Evolutionary conservation across 2,888 invertebrate genomes (phyloP).

Genomic region (Psococerastis gibbosa): DNA sequence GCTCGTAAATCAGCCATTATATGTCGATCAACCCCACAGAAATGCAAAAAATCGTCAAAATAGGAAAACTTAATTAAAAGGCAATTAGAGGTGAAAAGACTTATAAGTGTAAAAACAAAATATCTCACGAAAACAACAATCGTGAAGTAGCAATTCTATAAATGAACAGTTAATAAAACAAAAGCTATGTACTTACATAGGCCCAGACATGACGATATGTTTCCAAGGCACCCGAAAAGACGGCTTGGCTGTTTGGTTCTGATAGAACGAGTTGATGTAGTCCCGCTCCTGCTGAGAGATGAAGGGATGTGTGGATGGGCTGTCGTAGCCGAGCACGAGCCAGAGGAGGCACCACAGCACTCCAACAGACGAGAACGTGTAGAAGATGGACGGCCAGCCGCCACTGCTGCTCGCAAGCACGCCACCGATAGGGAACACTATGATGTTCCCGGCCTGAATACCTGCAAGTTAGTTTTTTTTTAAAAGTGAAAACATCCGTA

Average conservation of each 20-base stretch:
- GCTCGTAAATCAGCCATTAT: no score
- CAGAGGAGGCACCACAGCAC: background rate
- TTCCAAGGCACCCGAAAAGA: background rate
- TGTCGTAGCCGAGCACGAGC: background rate
- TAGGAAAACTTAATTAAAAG: no score
- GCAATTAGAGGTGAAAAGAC: no score
- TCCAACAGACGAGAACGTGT: background rate
- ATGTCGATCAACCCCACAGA: no score
- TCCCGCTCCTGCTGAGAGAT: background rate
- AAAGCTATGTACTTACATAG: background rate
- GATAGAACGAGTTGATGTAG: background rate
- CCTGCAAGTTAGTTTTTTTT: no score
- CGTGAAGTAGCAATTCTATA: background rate
- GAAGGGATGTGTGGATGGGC: background rate
- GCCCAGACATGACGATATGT: background rate
- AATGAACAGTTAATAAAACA: background rate
- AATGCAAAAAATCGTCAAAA: no score
- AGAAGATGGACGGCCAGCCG: background rate
- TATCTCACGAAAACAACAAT: background rate
- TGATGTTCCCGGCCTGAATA: background rate
- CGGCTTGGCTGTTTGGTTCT: background rate
- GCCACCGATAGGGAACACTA: background rate
- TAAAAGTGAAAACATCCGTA: no score
- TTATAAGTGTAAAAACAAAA: background rate
- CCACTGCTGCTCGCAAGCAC: background rate